These are phyloP conservation scores for Eulithis testata DNA, from an alignment of 2,888 invertebrate genomes.

Conservation along the genomic window DNA sequence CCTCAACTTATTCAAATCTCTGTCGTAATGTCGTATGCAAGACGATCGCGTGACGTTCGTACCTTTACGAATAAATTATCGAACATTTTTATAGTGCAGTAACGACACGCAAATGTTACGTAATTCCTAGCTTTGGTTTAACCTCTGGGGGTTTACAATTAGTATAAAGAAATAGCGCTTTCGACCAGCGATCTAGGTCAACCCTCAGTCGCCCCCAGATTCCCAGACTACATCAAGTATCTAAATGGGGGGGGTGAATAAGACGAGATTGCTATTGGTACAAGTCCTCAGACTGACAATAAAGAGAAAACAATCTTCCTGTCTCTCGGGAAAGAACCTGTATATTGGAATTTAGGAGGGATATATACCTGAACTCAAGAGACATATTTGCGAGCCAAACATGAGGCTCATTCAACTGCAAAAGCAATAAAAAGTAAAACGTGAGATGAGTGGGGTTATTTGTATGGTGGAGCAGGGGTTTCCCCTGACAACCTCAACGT, in stretches of 20 bases:
- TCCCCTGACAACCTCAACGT: background rate
- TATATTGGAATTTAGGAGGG: too few relatives aligned
- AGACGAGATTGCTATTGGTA: too few relatives aligned
- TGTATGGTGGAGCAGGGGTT: background rate
- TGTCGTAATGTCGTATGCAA: slow-evolving; percentile 25
- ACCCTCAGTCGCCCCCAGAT: too few relatives aligned
- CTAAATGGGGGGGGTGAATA: too few relatives aligned
- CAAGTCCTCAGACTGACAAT: too few relatives aligned
- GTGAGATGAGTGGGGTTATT: background rate
- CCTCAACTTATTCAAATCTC: background rate
- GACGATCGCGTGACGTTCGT: slow-evolving; percentile 38
- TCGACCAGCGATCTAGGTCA: background rate
- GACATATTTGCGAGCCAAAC: too few relatives aligned
- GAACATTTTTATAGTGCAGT: slow-evolving; percentile 37
- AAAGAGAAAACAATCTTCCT: too few relatives aligned
- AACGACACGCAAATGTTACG: slow-evolving; percentile 37
- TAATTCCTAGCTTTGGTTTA: slow-evolving; percentile 29
- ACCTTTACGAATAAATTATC: slow-evolving; percentile 36
- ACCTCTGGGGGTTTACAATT: background rate
- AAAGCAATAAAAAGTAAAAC: background rate
- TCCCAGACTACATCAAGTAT: background rate
- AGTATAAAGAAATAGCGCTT: background rate
- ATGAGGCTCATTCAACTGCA: too few relatives aligned
- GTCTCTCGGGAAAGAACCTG: too few relatives aligned
- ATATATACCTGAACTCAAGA: too few relatives aligned